A percentile compares a stretch with the other conserved stretches of the same genome.
phyloP scores from a whole-genome alignment of 2,888 invertebrate species.

The Drosophila paramelanica region DNA sequence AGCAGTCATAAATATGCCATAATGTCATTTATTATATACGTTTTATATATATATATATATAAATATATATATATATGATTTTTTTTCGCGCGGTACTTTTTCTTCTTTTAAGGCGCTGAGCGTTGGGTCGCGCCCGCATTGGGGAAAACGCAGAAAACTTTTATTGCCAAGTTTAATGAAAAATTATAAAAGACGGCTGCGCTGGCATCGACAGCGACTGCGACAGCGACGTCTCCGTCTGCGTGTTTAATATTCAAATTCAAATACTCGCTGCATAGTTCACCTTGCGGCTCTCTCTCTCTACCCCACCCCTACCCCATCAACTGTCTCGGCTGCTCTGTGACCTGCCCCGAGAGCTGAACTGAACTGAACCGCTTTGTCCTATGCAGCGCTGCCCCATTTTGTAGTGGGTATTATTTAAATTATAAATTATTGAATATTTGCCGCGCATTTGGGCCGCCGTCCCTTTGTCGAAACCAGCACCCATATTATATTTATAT shows the following conservation, averaged over 20 bases:
- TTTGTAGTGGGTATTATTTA: slow-evolving; percentile 79
- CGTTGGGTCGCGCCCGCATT: slow-evolving; percentile 55
- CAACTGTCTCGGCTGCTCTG: slow-evolving; percentile 19
- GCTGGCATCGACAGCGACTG: slow-evolving; percentile 46
- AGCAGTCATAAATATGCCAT: slow-evolving; percentile 80
- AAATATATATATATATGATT: slow-evolving; percentile 4
- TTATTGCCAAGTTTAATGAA: slow-evolving; percentile 83
- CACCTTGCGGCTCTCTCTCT: no score
- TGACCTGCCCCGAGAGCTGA: slow-evolving; percentile 5
- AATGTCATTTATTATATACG: slow-evolving; percentile 81
- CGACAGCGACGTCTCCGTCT: slow-evolving; percentile 25
- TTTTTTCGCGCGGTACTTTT: slow-evolving; percentile 52
- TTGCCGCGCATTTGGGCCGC: slow-evolving; percentile 69
- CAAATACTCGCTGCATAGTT: slow-evolving; percentile 63
- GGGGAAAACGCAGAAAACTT: slow-evolving; percentile 73
- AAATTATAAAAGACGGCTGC: slow-evolving; percentile 79
- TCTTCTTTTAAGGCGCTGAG: slow-evolving; percentile 51
- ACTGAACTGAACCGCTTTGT: slow-evolving; percentile 37
- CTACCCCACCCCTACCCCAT: background rate
- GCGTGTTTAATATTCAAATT: slow-evolving; percentile 69
- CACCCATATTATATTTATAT: slow-evolving; percentile 74
- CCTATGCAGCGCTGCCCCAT: slow-evolving; percentile 30
- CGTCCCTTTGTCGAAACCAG: slow-evolving; percentile 22
- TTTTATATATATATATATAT: slow-evolving; percentile 40
- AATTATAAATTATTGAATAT: slow-evolving; percentile 81